Conservation (phyloP, 2,888 invertebrate species). For the Pheosia tremula region DNA sequence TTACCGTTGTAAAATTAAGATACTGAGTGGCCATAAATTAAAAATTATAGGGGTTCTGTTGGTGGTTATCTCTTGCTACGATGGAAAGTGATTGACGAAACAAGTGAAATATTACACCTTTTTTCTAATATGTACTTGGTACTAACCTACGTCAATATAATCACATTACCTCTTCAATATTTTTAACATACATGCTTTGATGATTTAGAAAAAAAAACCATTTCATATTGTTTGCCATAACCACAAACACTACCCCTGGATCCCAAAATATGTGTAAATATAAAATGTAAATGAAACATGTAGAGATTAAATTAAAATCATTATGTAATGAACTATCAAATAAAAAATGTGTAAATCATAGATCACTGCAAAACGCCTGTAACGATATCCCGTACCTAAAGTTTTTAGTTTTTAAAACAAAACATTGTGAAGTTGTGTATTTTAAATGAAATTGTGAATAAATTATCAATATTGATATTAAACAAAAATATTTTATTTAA, state of each 20-base stretch:
- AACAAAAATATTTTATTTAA: slow-evolving; percentile 50
- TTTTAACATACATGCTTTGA: no score
- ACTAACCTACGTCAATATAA: no score
- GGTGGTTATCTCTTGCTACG: slow-evolving; percentile 41
- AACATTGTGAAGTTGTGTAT: slow-evolving; percentile 84
- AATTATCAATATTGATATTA: slow-evolving; percentile 84
- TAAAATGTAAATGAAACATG: slow-evolving; percentile 73
- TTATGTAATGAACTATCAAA: slow-evolving; percentile 54
- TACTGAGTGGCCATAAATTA: slow-evolving; percentile 79
- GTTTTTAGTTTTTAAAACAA: slow-evolving; percentile 82
- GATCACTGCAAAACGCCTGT: slow-evolving; percentile 73
- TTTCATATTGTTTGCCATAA: slow-evolving; percentile 31
- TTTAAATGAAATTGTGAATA: slow-evolving; percentile 85
- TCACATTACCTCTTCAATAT: no score
- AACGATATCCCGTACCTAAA: slow-evolving; percentile 80
- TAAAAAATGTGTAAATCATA: slow-evolving; percentile 71
- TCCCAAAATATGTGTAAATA: slow-evolving; percentile 72
- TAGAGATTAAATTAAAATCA: slow-evolving; percentile 67
- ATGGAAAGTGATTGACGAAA: not conserved
- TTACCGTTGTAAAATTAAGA: slow-evolving; percentile 75
- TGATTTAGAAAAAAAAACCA: no score
- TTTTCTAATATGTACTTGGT: no score
- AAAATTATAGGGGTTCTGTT: slow-evolving; percentile 50
- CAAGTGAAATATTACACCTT: no score
- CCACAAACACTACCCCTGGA: slow-evolving; percentile 54